Evolutionary conservation across 2,888 invertebrate genomes (phyloP), one percentile per base, ranked within the genome.

Genomic region (Lasioglossum zephyrum): DNA sequence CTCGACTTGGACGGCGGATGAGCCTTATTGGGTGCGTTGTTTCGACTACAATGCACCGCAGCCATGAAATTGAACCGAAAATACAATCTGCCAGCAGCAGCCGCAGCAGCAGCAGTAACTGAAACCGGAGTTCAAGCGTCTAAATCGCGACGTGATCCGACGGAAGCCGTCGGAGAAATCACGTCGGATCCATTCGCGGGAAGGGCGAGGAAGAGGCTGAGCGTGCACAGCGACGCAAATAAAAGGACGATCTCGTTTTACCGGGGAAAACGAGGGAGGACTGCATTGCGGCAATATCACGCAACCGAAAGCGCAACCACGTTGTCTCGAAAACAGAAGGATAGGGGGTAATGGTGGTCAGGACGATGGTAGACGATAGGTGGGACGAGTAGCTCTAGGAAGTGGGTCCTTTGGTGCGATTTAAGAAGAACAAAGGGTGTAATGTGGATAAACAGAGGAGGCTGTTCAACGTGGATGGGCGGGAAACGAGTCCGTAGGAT

Each of bases 281-380:
- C 87, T 77, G 87, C 87, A 83, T 83, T 87, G 87, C 87, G 87
- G 87, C 80, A 87, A 73, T 83, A 81, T 87, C 83, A 72, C 36
- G 72, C 82, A 26, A 77, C 74, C 79, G 77, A 53, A 22, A 80
- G 79, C 76, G 73, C 81, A 88, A 84, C 79, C 83, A 60, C 72
- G 57, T 36, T 66, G 63, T 41, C 82, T 73, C 73, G 44, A 53
- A 53, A 84, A 49, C n/a, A 49, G 36, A 41, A 31, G 16, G 16
- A 6, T 31, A 63, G 16, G 31, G 22, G 3, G 1, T 53, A 53
- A 53, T 22, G 9, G 53, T 53, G 53, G 57, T 31, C 16, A 70
- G n/a, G 3, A 9, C 13, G 3, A 26, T 26, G 26, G 60, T 60
- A 36, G 36, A 3, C 69, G 16, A 84, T 44, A n/a, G n/a, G 13